Base-by-base conservation (phyloP, 2,888 invertebrate genomes). In the Eueremaeus valkanovi region DNA sequence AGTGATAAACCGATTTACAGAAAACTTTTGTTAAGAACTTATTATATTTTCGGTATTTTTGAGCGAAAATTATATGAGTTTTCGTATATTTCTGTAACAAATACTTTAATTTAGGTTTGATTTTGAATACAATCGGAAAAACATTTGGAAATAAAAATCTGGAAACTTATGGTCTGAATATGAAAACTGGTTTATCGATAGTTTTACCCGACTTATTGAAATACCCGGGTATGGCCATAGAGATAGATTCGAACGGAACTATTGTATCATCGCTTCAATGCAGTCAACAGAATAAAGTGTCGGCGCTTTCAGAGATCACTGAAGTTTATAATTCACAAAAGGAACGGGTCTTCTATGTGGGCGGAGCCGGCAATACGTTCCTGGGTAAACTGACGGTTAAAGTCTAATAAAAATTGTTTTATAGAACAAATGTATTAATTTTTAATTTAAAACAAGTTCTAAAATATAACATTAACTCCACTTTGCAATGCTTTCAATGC, bases 181-280 rank as follows among this genome's bases (percentile, higher is more conserved):
- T 66, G 42, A 74, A 66, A 33, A 74, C 49, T 45, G 74, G 74
- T 21, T 31, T 74, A 33, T 27, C 66, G 9, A 29, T 74, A 1
- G 31, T 74, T 13, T 68, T 74, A 31, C 29, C 68, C 29, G 74
- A 74, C 49, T 74, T 74, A 27, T 29, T 74, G 36, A 66, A 31
- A 42, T 40, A 74, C 63, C 74, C 74, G 16, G 74, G 74, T 27
- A 74, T 74, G 74, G 74, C 74, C 31, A 16, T 74, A 11, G 74
- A 74, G 49, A 51, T 68, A 9, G 68, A 74, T 45, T 36, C 49
- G 16, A 27, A 66, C 24, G 68, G 68, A 11, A 74, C 49, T 29
- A 27, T 74, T 5, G 18, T 74, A 16, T n/a, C 21, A 27, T 18
- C 68, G 11, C 66, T 74, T 51, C 42, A 74, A 68, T 40, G 24